Evolutionary conservation across 2,888 invertebrate species (phyloP), one percentile per base, ranked within the genome.

Genomic region (Caenorhabditis doughertyi): DNA sequence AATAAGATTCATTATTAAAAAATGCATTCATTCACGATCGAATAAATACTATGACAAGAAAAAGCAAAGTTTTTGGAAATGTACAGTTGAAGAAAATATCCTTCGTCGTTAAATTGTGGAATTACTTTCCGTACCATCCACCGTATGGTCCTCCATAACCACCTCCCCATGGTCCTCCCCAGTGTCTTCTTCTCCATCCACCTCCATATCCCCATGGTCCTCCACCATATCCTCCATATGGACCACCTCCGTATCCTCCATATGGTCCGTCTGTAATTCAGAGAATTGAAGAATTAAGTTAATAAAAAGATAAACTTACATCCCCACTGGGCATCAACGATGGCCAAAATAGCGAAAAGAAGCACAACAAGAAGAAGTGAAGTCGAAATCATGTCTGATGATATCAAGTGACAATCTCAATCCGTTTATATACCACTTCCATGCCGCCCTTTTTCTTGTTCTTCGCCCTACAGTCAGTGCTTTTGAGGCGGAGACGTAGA

Each of bases 301-400:
- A 13, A 32, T 11, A n/a, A 7, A 47, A 3, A 5, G 25, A 2
- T 2, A 49, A 68, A 80, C 73, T 68, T 23, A 73, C 68, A 80
- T 81, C 81, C 81, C 81, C 81, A 81, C 76, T 81, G 81, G 32
- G 81, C 81, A 65, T 81, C 81, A 64, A 76, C 81, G 25, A 81
- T 65, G 7, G 76, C 71, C 64, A 81, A 32, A 47, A 81, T 64
- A 58, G 81, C 81, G 42, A 76, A 42, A n/a, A 81, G 65, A 76
- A 81, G 79, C 65, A 72, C 67, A 23, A 67, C 65, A 32, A 76
- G 29, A 51, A 81, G 70, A 39, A 76, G 74, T 23, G 71, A 64
- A 64, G 71, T 70, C 18, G 81, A 76, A 76, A 76, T 76, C 74
- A 81, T 81, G 51, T 72, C n/a, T 39, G 49, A 44, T 53, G 70